phyloP scores from a whole-genome alignment of 2,888 invertebrate genomes.

The Eilema depressum region DNA sequence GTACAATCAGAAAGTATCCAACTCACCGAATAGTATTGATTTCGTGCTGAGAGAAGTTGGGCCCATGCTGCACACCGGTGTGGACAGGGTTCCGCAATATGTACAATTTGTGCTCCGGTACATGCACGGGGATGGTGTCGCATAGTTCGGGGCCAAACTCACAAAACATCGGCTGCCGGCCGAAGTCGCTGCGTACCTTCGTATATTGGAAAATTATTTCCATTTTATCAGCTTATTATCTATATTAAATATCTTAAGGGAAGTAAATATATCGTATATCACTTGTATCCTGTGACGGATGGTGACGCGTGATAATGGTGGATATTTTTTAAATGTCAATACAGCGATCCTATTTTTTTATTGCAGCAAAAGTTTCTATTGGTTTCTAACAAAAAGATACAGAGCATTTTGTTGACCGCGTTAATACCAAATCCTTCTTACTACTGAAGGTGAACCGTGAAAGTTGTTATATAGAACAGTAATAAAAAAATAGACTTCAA shows the following conservation, averaged over 20 bases:
- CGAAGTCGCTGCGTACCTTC: constrained; percentile 77
- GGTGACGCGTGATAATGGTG: too few species aligned
- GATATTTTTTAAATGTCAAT: neutral
- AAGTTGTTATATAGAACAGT: too few species aligned
- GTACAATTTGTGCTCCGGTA: constrained; percentile 68
- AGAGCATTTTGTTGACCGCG: too few species aligned
- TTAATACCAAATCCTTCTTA: too few species aligned
- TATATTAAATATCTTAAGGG: neutral
- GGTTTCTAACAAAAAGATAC: too few species aligned
- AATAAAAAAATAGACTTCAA: too few species aligned
- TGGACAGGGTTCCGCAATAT: constrained; percentile 86
- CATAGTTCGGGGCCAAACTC: constrained; percentile 72
- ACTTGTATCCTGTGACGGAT: neutral
- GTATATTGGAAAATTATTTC: constrained; percentile 71
- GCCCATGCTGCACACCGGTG: constrained; percentile 78
- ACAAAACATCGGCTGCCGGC: constrained; percentile 82
- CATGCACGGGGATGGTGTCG: constrained; percentile 69
- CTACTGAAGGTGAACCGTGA: too few species aligned
- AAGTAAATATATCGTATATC: neutral
- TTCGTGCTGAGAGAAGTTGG: constrained; percentile 70
- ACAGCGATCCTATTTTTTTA: neutral
- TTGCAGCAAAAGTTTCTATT: too few species aligned
- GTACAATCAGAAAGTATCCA: neutral
- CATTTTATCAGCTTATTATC: constrained; percentile 48
- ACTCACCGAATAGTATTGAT: constrained; percentile 87